Percentiles rank a stretch among this genome's conserved stretches.
Evolutionary conservation across 1,140 invertebrate species (phyloP).

Genomic region (Neodiprion pinetum): DNA sequence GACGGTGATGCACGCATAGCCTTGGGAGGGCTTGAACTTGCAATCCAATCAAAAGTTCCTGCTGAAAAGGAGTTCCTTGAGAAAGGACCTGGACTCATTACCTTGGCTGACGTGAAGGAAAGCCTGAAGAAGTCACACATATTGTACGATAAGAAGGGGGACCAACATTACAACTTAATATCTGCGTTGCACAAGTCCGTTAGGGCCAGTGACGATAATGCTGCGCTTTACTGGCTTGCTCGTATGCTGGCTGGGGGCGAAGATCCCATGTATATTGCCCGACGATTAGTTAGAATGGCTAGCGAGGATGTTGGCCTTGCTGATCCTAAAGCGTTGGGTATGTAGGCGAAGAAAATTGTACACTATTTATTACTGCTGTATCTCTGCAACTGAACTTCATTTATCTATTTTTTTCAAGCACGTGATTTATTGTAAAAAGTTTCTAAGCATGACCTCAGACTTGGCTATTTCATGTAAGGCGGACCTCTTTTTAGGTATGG

Average conservation of each 20-base stretch:
- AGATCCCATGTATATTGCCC: slow-evolving; percentile 82
- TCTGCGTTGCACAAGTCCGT: slow-evolving; percentile 88
- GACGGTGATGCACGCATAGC: slow-evolving; percentile 85
- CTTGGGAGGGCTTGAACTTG: slow-evolving; percentile 77
- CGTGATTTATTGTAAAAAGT: too few species aligned
- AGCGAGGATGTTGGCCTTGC: slow-evolving; percentile 76
- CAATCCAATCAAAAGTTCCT: slow-evolving; percentile 65
- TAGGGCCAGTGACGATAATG: slow-evolving; percentile 82
- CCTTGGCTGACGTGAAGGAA: slow-evolving; percentile 71
- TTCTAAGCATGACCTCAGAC: too few species aligned
- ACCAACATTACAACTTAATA: slow-evolving; percentile 85
- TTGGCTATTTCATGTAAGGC: too few species aligned
- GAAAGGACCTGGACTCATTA: slow-evolving; percentile 55
- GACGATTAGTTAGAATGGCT: slow-evolving; percentile 77
- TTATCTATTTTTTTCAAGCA: slow-evolving; percentile 17
- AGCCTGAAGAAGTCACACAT: slow-evolving; percentile 72
- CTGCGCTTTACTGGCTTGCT: slow-evolving; percentile 83
- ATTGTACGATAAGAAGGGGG: slow-evolving; percentile 80
- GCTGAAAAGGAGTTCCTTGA: slow-evolving; percentile 35
- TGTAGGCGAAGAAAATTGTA: slow-evolving; percentile 37
- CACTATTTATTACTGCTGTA: not conserved
- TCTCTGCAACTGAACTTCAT: not conserved
- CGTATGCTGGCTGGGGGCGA: slow-evolving; percentile 84
- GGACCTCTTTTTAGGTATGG: slow-evolving; percentile 53
- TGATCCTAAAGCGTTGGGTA: slow-evolving; percentile 66